Evolutionary conservation across 2,797 vertebrate species (phyloP), one percentile per base, ranked within the genome.

Genomic region (Dallia pectoralis): DNA sequence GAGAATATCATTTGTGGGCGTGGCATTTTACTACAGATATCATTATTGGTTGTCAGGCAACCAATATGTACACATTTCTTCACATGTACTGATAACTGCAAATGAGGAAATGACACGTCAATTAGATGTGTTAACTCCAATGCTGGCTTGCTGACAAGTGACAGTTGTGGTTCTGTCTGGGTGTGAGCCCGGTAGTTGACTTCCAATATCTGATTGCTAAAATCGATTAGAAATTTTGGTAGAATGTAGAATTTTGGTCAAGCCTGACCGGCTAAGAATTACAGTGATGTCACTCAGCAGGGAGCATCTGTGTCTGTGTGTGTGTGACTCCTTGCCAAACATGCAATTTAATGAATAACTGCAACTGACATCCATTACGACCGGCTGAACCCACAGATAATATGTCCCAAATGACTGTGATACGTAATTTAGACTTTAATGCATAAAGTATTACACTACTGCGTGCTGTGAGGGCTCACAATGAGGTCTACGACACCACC

Each of bases 311-410:
- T 66, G 25, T 44, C 12, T 65, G 67, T 85, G 78, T 70, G 74
- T 59, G 8, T 66, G 53, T 22, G 44, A 61, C 49, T 33, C 53
- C 71, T 70, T 76, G 25, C 44, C n/a, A 73, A 80, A 65, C 25
- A 30, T 25, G 75, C 81, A 74, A 74, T 82, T 89, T 83, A 89
- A 86, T 80, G 82, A 87, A 81, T 81, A 88, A 83, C 73, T 51
- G 62, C 70, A 72, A 72, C 65, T 74, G 82, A 86, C 85, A 76
- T 77, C 71, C 67, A 81, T 62, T 3, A 29, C 27, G 40, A 77
- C 75, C 53, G 70, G 76, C 74, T 77, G 75, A 75, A 80, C 67
- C 69, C 64, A 32, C 33, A 81, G 74, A 80, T 74, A 81, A 84
- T 84, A 82, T 74, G 68, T 47, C 47, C 82, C 77, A 68, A 75